Evolutionary conservation across 2,113 vertebrate genomes (phyloP), one percentile per base, ranked within the genome.

Genomic region (Chloropsis cyanopogon): DNA sequence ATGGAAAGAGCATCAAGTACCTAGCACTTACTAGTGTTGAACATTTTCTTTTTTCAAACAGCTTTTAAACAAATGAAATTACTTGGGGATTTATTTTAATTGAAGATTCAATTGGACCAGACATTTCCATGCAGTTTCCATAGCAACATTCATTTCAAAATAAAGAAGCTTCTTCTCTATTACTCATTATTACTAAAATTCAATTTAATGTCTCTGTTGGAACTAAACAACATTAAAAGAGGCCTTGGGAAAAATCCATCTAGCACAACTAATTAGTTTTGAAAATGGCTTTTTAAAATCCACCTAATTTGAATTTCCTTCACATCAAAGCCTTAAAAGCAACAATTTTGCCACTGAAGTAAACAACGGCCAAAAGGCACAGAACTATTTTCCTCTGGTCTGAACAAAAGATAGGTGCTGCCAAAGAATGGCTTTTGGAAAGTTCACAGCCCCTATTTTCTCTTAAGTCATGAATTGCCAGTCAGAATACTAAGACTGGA

Each of bases 131-230:
- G 91, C 70, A 64, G 98, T 98, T 98, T 93, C 98, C 97, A 98
- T 97, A 97, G 98, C 95, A 98, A 98, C 98, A 91, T 82, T 73
- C 33, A 91, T 92, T 97, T 97, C 92, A 97, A 97, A 97, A 93
- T 96, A 97, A 92, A 97, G 95, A 92, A 97, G 86, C 87, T 92
- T 83, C 75, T 96, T 97, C 95, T 96, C 93, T 97, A 97, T 98
- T 97, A 97, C 95, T 97, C 97, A 97, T 97, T 98, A 97, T 98
- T 98, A 97, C 95, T 96, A 98, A 98, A 98, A 97, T 97, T 97
- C 96, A 97, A 98, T 98, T 98, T 97, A 73, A 92, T 72, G 69
- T 97, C 96, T 97, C 95, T 95, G 88, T 95, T 97, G 97, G 97
- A 98, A 96, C 90, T 92, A 97, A 97, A 95, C 90, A 97, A 97